Base-by-base conservation (phyloP, 2,888 invertebrate genomes). In the Zeuzera pyrina region DNA sequence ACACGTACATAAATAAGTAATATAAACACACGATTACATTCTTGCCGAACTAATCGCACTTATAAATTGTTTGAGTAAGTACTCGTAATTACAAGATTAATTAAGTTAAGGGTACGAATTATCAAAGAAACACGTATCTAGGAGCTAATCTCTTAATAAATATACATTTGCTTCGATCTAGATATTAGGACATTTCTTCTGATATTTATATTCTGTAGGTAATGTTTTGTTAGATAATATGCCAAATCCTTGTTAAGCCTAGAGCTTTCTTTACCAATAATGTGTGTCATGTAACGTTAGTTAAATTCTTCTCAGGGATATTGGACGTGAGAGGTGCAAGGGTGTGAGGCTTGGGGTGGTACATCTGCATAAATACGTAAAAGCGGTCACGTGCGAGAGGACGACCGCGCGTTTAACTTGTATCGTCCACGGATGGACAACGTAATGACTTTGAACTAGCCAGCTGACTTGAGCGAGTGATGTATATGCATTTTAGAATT, bases 361-460 rank as follows among this genome's bases (percentile, higher is more conserved):
- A 61, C 65, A 78, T 79, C 70, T 77, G 78, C 78, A 78, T 79
- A 77, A 76, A 74, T 72, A 72, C 59, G 69, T 63, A 70, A 74
- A 38, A 68, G 63, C 68, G 67, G 76, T 74, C 79, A 79, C 76
- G 78, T 77, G 51, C 57, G 50, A 52, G 48, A 43, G 45, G 52
- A 56, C 54, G 52, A 53, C 58, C 61, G 57, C 54, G 62, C 60
- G 64, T 66, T 73, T 70, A 64, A 70, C 67, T 67, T 66, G 64
- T 64, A 64, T 64, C 60, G 58, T 55, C 56, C 62, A 51, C 55
- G 54, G 57, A 56, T 52, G 35, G 30, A 21, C 19, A 12, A n/a
- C n/a, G n/a, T n/a, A 8, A 32, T 29, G 29, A 7, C 7, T 35
- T 31, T 16, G 8, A 15, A n/a, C 23, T 22, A 26, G 25, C 35